These are phyloP conservation scores for Himalopsyche japonica DNA, from an alignment of 2,888 invertebrate species.

Conservation along the genomic window DNA sequence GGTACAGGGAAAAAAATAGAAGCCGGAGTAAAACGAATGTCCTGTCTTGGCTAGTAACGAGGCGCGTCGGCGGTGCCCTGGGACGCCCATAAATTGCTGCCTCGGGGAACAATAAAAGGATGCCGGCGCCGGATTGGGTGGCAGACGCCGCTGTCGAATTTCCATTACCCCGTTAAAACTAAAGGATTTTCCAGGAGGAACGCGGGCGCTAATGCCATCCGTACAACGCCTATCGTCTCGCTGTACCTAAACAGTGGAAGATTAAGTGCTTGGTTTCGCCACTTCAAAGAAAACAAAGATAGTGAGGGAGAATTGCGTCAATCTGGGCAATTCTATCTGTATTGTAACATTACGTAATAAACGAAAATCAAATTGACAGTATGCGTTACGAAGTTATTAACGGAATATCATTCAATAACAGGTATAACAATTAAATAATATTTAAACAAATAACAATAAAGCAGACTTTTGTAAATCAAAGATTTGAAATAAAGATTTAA, in stretches of 20 bases:
- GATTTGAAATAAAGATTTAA: no score
- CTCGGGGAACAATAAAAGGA: neutral
- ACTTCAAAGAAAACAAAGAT: neutral
- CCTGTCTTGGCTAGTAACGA: neutral
- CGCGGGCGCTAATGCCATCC: neutral
- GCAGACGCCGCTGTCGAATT: neutral
- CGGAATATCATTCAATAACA: no score
- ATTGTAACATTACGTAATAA: no score
- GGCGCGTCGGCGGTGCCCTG: neutral
- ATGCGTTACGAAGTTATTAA: no score
- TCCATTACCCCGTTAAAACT: neutral
- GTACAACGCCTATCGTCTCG: neutral
- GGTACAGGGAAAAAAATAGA: neutral
- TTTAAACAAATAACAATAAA: no score
- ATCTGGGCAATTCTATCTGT: neutral
- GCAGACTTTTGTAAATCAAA: no score
- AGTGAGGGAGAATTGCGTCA: neutral
- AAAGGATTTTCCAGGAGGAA: neutral
- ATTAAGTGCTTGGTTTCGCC: neutral
- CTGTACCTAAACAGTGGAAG: neutral
- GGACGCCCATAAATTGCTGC: neutral
- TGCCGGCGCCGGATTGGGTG: neutral
- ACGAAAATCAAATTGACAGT: no score
- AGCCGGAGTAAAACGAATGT: neutral
- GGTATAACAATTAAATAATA: no score